Base-by-base conservation (phyloP, 2,113 vertebrate genomes). In the Crotalus viridis region DNA sequence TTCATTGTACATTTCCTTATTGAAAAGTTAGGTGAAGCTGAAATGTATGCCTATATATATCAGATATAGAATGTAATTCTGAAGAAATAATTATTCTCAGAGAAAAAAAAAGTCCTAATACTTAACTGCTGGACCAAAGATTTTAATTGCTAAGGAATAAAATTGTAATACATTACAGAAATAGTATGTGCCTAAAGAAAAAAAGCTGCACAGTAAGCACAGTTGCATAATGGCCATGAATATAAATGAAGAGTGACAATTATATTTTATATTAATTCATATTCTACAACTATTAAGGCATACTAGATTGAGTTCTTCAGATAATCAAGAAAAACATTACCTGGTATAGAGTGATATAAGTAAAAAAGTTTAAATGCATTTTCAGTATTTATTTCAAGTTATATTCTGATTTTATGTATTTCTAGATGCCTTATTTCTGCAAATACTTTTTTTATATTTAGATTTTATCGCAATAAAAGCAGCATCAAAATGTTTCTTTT, bases 181-280 rank as follows among this genome's bases (percentile, higher is more conserved):
- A 90, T 90, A 48, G 13, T 51, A 10, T 90, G 59, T 90, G 59
- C 33, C 19, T 52, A 90, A 54, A 64, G 51, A 48, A 51, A 24
- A 57, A 69, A 90, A 69, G 26, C 28, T 54, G 89, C 46, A 74
- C 28, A 74, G 28, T 54, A 52, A 90, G 61, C 89, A 74, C n/a
- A 54, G 28, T 69, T 52, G 69, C 48, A 74, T 51, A 90, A n/a
- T 33, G 28, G 28, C 61, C 19, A 51, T n/a, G 17, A 74, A 43
- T 74, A 90, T 90, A 90, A 69, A 90, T 74, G 46, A 74, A 74
- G 61, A 90, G 28, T 69, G 43, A 90, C 89, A 90, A 90, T 90
- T 74, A 90, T 52, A 69, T 74, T 51, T 90, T 90, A 54, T 46
- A 90, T n/a, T 74, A 51, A n/a, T 54, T 69, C 46, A 69, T 52